phyloP scores from a whole-genome alignment of 92 coral and sea anemone genomes.

The Palythoa grandiflora region DNA sequence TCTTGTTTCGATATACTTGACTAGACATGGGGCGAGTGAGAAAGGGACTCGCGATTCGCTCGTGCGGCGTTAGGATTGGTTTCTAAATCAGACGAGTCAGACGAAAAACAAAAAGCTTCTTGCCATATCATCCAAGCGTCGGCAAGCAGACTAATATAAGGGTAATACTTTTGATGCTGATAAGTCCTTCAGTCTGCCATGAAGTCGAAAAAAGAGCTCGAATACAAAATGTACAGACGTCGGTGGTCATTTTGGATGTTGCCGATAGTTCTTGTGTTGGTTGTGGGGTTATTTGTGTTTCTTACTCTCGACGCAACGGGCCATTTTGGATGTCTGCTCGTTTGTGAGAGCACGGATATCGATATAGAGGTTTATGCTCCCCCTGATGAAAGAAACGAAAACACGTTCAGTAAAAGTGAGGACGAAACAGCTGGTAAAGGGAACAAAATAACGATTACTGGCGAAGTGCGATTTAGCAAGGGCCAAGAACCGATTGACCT shows the following conservation, averaged over 20 bases:
- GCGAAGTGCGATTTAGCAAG: constrained; percentile 43
- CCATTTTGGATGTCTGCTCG: constrained; percentile 72
- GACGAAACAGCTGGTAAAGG: constrained; percentile 37
- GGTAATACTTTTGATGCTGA: not conserved
- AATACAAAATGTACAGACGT: constrained; percentile 66
- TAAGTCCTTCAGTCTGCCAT: not conserved
- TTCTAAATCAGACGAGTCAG: no score
- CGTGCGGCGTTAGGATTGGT: no score
- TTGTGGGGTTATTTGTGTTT: constrained; percentile 76
- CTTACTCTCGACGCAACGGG: constrained; percentile 80
- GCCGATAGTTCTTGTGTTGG: constrained; percentile 63
- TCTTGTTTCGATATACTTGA: no score
- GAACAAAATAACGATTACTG: constrained; percentile 38
- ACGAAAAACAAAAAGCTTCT: no score
- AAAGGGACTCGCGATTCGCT: no score
- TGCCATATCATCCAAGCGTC: no score
- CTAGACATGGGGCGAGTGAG: no score
- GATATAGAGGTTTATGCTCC: constrained; percentile 53
- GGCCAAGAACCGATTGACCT: constrained; percentile 63
- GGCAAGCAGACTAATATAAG: not conserved
- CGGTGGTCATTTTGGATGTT: constrained; percentile 75
- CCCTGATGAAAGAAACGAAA: constrained; percentile 31
- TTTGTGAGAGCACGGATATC: constrained; percentile 60
- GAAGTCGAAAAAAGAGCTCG: constrained; percentile 54
- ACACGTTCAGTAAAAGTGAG: not conserved